phyloP scores from a whole-genome alignment of 2,888 invertebrate genomes.

The Tenthredo mesomela region DNA sequence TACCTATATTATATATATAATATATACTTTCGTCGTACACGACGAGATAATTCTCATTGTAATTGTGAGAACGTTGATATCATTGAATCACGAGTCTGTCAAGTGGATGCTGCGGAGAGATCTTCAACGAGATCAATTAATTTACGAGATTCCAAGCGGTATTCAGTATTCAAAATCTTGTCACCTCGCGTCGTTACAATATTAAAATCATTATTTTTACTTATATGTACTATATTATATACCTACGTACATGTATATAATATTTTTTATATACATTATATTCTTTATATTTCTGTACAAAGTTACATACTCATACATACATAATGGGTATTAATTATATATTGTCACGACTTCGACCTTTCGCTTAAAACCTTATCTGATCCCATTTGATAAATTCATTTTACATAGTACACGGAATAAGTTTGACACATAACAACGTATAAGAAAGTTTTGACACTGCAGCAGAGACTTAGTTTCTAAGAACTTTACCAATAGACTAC shows the following conservation, averaged over 20 bases:
- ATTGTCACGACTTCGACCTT: neutral
- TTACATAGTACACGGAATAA: neutral
- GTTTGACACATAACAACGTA: neutral
- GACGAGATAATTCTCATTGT: neutral
- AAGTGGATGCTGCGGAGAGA: neutral
- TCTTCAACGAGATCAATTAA: conserved; percentile 13
- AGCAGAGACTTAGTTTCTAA: neutral
- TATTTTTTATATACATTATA: neutral
- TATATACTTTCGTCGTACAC: neutral
- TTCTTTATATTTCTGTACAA: neutral
- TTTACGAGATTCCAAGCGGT: neutral
- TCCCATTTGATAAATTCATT: neutral
- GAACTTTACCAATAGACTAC: conserved; percentile 1
- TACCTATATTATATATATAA: too few relatives aligned
- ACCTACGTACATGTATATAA: too few relatives aligned
- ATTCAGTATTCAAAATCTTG: neutral
- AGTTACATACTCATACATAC: neutral
- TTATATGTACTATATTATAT: neutral
- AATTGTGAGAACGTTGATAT: conserved; percentile 5
- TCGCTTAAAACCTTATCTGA: neutral
- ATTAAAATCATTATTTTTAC: neutral
- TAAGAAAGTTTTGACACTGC: neutral
- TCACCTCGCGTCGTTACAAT: neutral
- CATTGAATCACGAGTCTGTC: conserved; percentile 16
- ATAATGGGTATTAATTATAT: conserved; percentile 11